Base-by-base conservation (phyloP, 2,113 vertebrate genomes). In the Tragulus kanchil region DNA sequence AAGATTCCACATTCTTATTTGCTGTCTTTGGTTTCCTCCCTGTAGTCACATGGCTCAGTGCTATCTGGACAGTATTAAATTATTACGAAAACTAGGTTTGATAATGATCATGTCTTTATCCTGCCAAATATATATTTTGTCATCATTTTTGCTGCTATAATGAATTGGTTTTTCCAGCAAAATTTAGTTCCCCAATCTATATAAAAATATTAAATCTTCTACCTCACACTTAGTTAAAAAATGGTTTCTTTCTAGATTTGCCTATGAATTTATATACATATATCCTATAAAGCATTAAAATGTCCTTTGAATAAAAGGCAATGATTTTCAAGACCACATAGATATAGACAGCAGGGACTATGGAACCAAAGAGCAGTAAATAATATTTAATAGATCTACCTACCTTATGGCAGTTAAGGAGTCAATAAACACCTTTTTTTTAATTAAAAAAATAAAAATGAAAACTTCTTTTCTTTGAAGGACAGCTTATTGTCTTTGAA, bases 401-500 rank as follows among this genome's bases (percentile, higher is more conserved):
- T 94, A 7, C 28, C 26, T 45, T 19, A 81, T 59, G 48, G 54
- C 23, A 96, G 26, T 5, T 77, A 92, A 93, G 6, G 48, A 64
- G n/a, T 62, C 5, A 10, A 21, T 77, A 61, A 71, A 97, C 6
- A 88, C 0, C 5, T 90, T 71, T 67, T 82, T 83, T 56, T 13
- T 52, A 89, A 75, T 62, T 12, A 85, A 82, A 16, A 94, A 75
- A 77, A 81, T 36, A 36, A 36, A 36, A 36, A 36, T 36, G 36
- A 36, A 36, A 36, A 36, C 36, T 36, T 36, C 19, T 26, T 56
- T 94, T 79, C 75, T 93, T 67, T 85, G 52, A 85, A 97, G 79
- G 42, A 62, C 42, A 64, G 69, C 15, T n/a, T 91, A 96, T 62
- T 96, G 25, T 65, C 89, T n/a, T 97, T 91, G 73, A 95, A 98